Base-by-base conservation (phyloP, 35 echinoderm and acorn worm genomes). In the Chiridota heheva region DNA sequence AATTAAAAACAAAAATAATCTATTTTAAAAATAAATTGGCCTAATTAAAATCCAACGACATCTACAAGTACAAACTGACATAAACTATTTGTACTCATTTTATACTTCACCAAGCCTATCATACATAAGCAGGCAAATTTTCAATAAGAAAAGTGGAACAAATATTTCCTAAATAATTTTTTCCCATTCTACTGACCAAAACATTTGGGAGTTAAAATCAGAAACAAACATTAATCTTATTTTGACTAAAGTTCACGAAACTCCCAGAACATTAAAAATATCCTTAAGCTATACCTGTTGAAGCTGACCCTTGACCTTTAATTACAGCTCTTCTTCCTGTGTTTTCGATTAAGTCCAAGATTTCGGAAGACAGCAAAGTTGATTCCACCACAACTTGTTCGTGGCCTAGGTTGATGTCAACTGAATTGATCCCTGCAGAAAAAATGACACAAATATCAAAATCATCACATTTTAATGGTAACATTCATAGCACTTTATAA, bases 261-360 rank as follows among this genome's bases (percentile, higher is more conserved):
- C 22, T 51, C 22, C 47, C 22, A 51, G 8, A 12, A 51, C 47
- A 51, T 51, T 51, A 51, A 12, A 12, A 51, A 10, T 51, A 51
- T 51, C 10, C 47, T 26, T 61, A 4, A n/a, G n/a, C 29, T 43
- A 44, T 67, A 90, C 69, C 69, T 24, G 68, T 27, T 2, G 36
- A 29, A 37, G 58, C 53, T 48, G 86, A 83, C 40, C 93, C 93
- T 39, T 91, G 87, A 38, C 88, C 93, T 71, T 87, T 90, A 0
- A 96, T 37, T 17, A 73, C 70, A 46, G 83, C 88, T 80, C 72
- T 86, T 30, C 93, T 77, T 6, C 93, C 93, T 1, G 93, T 96
- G 34, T 70, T 74, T 64, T 96, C 93, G 28, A 96, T 29, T 31
- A 96, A 44, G 16, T 84, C 78, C 47, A 61, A 62, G 0, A 96